Evolutionary conservation across 2,113 vertebrate species (phyloP).

Genomic region (Daboia siamensis): DNA sequence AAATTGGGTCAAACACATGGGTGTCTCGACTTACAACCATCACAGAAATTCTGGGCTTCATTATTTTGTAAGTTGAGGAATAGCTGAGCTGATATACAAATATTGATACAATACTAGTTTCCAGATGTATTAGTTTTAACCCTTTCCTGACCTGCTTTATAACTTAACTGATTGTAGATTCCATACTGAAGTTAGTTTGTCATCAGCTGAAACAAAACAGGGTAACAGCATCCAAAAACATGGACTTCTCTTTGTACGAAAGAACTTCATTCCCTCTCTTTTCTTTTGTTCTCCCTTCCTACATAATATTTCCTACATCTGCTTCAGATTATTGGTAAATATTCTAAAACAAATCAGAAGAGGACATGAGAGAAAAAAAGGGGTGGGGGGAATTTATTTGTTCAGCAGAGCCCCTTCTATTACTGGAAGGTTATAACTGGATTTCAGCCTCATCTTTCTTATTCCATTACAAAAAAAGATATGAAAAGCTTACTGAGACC

Average conservation of each 20-base stretch:
- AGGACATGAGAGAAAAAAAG: neutral
- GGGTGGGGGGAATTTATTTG: neutral
- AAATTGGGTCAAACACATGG: too few species aligned
- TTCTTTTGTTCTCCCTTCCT: neutral
- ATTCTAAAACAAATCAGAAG: neutral
- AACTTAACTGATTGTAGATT: neutral
- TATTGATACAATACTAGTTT: neutral
- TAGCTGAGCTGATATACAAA: neutral
- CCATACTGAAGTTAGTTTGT: neutral
- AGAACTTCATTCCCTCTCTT: neutral
- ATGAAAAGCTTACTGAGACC: neutral
- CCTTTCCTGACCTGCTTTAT: neutral
- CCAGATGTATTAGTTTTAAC: neutral
- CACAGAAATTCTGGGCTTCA: neutral
- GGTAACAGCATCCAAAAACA: neutral
- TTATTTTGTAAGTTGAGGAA: neutral
- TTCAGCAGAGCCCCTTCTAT: neutral
- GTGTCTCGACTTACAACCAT: neutral
- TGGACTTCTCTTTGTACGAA: neutral
- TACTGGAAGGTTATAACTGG: neutral
- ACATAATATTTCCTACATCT: neutral
- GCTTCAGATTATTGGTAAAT: neutral
- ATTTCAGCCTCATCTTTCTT: neutral
- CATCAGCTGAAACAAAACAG: neutral
- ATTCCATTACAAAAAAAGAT: neutral